phyloP scores from a whole-genome alignment of 2,797 vertebrate species.

The Tadarida brasiliensis region DNA sequence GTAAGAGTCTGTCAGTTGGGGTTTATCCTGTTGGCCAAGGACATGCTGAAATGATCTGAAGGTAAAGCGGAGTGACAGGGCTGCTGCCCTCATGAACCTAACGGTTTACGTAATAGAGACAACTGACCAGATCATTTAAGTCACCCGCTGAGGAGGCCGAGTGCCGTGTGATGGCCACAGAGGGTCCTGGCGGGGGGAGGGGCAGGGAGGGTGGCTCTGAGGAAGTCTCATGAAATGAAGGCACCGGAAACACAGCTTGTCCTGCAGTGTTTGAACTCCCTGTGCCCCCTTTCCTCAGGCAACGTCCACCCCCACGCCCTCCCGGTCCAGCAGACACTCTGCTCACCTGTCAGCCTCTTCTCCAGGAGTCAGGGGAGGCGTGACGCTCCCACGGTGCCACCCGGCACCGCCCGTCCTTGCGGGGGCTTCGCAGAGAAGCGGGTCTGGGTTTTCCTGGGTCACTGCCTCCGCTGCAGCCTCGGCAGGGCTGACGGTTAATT shows the following conservation, averaged over 20 bases:
- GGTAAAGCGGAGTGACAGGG: fast-evolving
- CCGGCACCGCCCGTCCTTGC: fast-evolving
- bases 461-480: neutral
- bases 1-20: neutral
- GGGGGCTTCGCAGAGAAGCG: neutral
- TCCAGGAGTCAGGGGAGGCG: neutral
- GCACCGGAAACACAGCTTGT: too few relatives aligned
- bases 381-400: fast-evolving
- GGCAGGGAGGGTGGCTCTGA: neutral
- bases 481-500: conserved; percentile 71
- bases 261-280: fast-evolving
- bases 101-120: neutral
- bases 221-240: neutral
- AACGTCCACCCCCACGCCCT: neutral
- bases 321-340: neutral
- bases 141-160: fast-evolving
- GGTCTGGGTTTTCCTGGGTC: neutral
- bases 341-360: fast-evolving
- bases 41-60: neutral
- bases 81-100: fast-evolving
- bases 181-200: fast-evolving
- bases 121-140: fast-evolving
- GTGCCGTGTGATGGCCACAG: neutral
- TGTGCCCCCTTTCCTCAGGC: fast-evolving
- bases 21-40: neutral